Conservation (phyloP, 1,140 invertebrate genomes). For the Drosophila pectinifera region DNA sequence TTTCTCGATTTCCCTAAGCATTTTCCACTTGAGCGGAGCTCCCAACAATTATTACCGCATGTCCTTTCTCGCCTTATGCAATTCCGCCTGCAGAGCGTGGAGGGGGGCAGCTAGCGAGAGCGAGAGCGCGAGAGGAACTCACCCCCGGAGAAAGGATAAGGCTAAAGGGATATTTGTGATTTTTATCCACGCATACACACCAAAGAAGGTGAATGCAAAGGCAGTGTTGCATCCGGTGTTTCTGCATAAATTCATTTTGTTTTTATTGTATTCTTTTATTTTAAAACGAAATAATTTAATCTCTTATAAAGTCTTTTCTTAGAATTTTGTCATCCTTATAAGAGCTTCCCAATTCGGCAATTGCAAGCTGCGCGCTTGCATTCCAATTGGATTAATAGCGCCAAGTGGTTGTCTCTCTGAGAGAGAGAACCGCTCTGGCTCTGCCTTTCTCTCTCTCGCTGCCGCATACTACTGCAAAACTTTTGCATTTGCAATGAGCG, state of each 20-base stretch:
- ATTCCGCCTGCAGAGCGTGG: constrained; percentile 53
- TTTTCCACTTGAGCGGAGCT: constrained; percentile 53
- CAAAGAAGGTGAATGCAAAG: constrained; percentile 49
- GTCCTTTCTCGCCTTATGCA: constrained; percentile 64
- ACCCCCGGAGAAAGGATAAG: constrained; percentile 48
- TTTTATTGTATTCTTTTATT: background rate
- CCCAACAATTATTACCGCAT: constrained; percentile 49
- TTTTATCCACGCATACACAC: constrained; percentile 68
- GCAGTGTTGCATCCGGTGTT: constrained; percentile 36
- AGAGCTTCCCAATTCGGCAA: constrained; percentile 13
- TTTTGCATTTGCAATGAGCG: constrained; percentile 69
- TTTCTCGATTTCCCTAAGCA: constrained; percentile 47
- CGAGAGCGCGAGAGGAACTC: constrained; percentile 50
- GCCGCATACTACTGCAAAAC: constrained; percentile 55
- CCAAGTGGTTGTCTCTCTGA: constrained; percentile 59
- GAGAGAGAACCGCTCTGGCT: constrained; percentile 2
- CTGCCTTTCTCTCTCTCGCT: background rate
- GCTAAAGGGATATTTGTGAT: constrained; percentile 18
- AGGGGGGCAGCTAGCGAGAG: background rate
- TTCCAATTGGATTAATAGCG: constrained; percentile 76
- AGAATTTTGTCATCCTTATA: background rate
- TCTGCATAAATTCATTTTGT: background rate
- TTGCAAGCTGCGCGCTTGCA: constrained; percentile 62
- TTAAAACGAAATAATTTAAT: background rate
- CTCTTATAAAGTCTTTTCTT: background rate